Conservation (phyloP, 2,888 invertebrate genomes). For the Calephelis perditalis region DNA sequence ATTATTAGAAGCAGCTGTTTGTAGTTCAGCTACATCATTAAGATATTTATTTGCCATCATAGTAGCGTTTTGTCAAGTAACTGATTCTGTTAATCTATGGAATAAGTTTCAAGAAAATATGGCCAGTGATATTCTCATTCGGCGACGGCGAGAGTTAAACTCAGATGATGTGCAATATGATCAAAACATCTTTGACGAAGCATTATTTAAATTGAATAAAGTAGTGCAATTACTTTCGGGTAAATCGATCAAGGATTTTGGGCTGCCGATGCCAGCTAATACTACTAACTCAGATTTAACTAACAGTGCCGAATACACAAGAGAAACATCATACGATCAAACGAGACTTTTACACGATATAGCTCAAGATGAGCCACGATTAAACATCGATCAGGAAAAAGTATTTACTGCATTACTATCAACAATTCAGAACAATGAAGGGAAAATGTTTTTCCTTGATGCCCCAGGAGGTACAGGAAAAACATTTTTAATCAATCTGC, state of each 20-base stretch:
- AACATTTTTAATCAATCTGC: constrained; percentile 28
- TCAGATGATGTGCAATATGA: constrained; percentile 32
- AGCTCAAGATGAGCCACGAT: constrained; percentile 33
- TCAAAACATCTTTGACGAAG: constrained; percentile 33
- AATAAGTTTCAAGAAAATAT: constrained; percentile 33
- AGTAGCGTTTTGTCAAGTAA: constrained; percentile 31
- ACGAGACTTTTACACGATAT: constrained; percentile 30
- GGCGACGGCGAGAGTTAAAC: constrained; percentile 30
- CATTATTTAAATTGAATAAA: constrained; percentile 30
- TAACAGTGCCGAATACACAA: constrained; percentile 33
- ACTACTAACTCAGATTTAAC: constrained; percentile 34
- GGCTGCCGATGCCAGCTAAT: constrained; percentile 34
- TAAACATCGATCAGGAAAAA: constrained; percentile 34
- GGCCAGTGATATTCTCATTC: constrained; percentile 33
- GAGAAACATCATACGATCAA: constrained; percentile 33
- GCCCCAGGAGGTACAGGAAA: constrained; percentile 27
- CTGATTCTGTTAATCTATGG: constrained; percentile 31
- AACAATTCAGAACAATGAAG: constrained; percentile 28
- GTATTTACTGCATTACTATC: constrained; percentile 28
- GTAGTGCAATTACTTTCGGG: constrained; percentile 29
- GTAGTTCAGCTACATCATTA: constrained; percentile 30
- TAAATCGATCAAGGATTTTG: constrained; percentile 33
- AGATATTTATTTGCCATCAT: constrained; percentile 34
- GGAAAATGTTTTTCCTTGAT: constrained; percentile 28
- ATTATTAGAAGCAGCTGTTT: constrained; percentile 32